Percentiles rank a stretch among this genome's conserved stretches.
Evolutionary conservation across 2,113 vertebrate genomes (phyloP).

Genomic region (Mormoops blainvillei): DNA sequence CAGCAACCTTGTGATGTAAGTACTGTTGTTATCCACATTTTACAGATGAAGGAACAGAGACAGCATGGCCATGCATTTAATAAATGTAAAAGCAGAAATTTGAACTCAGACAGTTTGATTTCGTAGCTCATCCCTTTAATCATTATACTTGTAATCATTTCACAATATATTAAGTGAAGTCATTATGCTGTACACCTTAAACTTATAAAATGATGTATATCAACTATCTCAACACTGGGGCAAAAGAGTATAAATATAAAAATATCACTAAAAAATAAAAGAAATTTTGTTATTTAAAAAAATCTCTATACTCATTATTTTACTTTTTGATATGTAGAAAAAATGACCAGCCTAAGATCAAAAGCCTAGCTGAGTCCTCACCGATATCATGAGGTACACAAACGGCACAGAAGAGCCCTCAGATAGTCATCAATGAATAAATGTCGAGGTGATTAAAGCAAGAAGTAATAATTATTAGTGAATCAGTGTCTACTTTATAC

Average conservation of each 20-base stretch:
- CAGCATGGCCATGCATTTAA: background rate
- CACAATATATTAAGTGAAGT: background rate
- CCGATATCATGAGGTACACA: background rate
- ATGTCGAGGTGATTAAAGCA: background rate
- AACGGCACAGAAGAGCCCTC: background rate
- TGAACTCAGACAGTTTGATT: background rate
- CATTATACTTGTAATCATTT: background rate
- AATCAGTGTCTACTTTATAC: background rate
- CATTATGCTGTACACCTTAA: background rate
- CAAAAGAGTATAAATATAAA: background rate
- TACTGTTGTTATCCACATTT: background rate
- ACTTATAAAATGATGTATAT: background rate
- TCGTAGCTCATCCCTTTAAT: background rate
- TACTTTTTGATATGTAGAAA: background rate
- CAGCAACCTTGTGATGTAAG: background rate
- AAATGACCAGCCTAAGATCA: background rate
- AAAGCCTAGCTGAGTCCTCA: background rate
- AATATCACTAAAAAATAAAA: background rate
- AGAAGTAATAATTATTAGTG: conserved; percentile 8
- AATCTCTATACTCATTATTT: background rate
- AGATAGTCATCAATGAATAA: background rate
- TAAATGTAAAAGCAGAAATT: background rate
- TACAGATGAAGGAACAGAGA: background rate
- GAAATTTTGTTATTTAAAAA: background rate
- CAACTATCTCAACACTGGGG: background rate